Conservation (phyloP, 2,888 invertebrate species). For the Scaptomyza polygonia region DNA sequence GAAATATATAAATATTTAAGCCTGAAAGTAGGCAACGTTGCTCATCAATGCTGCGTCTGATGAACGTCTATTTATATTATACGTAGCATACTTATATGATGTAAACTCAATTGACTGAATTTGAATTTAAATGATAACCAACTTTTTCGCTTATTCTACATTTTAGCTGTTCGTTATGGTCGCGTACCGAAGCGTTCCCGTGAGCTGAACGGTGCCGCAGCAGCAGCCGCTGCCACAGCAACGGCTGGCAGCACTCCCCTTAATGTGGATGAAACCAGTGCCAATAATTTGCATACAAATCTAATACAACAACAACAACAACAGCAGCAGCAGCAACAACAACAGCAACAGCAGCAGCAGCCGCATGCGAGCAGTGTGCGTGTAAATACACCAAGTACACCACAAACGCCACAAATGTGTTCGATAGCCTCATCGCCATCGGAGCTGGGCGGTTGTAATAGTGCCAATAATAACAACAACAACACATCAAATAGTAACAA, state of each 20-base stretch:
- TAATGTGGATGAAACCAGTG: constrained; percentile 70
- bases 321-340: constrained; percentile 38
- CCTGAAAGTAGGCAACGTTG: constrained; percentile 25
- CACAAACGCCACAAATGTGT: constrained; percentile 85
- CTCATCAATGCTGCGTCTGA: background rate
- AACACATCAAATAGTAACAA: constrained; percentile 55
- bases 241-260: constrained; percentile 56
- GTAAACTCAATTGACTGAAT: background rate
- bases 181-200: constrained; percentile 97
- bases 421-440: constrained; percentile 84
- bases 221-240: constrained; percentile 46
- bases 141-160: constrained; percentile 1
- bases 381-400: constrained; percentile 85
- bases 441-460: constrained; percentile 83
- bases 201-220: constrained; percentile 87
- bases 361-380: constrained; percentile 81
- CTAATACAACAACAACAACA: constrained; percentile 52
- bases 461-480: constrained; percentile 77
- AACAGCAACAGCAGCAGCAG: constrained; percentile 61
- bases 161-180: constrained; percentile 96
- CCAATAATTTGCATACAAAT: constrained; percentile 64
- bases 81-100: constrained; percentile 27
- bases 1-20: background rate
- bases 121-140: constrained; percentile 8
- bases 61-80: background rate